Evolutionary conservation across 2,797 vertebrate genomes (phyloP), one percentile per base, ranked within the genome.

Genomic region (Fratercula arctica): DNA sequence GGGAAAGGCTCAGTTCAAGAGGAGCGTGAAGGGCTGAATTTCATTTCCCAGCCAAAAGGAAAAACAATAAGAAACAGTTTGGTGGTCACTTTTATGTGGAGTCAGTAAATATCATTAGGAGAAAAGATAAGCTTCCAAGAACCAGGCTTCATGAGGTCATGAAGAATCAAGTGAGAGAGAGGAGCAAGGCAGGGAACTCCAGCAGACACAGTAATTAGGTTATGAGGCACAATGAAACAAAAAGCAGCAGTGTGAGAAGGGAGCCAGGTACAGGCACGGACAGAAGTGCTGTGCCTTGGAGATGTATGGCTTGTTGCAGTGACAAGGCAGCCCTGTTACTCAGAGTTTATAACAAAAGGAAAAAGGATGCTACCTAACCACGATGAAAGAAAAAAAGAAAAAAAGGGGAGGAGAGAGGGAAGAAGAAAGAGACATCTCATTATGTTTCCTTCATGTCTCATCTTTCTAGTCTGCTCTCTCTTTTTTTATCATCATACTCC

Each of bases 381-480:
- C 24, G 54, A 54, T 5, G 16, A 53, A 1, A n/a, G 33, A n/a
- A 76, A 60, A 63, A 61, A 37, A 51, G 0, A 16, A 41, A 54
- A 54, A 28, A 35, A 41, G 8, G 25, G 16, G 6, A 57, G 6
- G 37, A 45, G 56, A 72, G 9, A 57, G 37, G 29, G 35, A 17
- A 75, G 63, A 67, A 84, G 56, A 89, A 87, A 85, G 33, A 83
- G 11, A 43, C 11, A 28, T 57, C 64, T 93, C 56, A 87, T 92
- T 93, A 90, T 33, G 24, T 60, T 96, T 90, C 78, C 64, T 88
- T 95, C 75, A 93, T 8, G 20, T 79, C 56, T 67, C 45, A 51
- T 87, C 68, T 74, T 82, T 94, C 68, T 83, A 46, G 84, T 73
- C 75, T 92, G 41, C 76, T 88, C 59, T 94, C 48, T 89, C 43